Evolutionary conservation across 2,888 invertebrate genomes (phyloP).

Genomic region (Protonemura montana): DNA sequence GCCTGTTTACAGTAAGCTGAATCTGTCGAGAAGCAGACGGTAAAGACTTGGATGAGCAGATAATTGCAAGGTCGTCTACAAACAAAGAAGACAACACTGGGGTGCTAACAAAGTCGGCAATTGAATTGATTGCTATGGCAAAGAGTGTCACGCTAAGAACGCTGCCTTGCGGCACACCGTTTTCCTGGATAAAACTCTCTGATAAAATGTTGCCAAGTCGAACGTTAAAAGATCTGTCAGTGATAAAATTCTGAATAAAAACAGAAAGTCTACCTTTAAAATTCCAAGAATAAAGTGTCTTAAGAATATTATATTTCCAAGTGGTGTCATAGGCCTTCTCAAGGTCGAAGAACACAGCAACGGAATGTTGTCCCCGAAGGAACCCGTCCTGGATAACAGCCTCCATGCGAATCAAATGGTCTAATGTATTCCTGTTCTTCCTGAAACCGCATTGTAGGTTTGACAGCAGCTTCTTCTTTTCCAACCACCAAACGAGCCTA

Average conservation of each 20-base stretch:
- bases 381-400: slow-evolving; percentile 50
- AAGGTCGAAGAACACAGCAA: slow-evolving; percentile 50
- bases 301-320: slow-evolving; percentile 48
- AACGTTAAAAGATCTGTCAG: slow-evolving; percentile 33
- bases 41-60: slow-evolving; percentile 8
- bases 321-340: slow-evolving; percentile 49
- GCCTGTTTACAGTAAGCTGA: slow-evolving; percentile 26
- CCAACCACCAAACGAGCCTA: slow-evolving; percentile 50
- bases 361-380: slow-evolving; percentile 48
- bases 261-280: slow-evolving; percentile 47
- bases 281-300: slow-evolving; percentile 44
- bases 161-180: slow-evolving; percentile 45
- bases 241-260: slow-evolving; percentile 45
- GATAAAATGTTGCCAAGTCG: slow-evolving; percentile 33
- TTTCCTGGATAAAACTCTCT: not conserved
- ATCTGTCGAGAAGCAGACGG: not conserved
- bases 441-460: slow-evolving; percentile 43
- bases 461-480: slow-evolving; percentile 47
- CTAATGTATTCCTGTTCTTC: slow-evolving; percentile 17
- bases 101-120: not conserved
- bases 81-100: slow-evolving; percentile 30
- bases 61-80: slow-evolving; percentile 42
- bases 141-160: slow-evolving; percentile 44
- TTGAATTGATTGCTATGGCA: slow-evolving; percentile 38
- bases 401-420: slow-evolving; percentile 47